Evolutionary conservation across 2,888 invertebrate species (phyloP).

Genomic region (Xylota sylvarum): DNA sequence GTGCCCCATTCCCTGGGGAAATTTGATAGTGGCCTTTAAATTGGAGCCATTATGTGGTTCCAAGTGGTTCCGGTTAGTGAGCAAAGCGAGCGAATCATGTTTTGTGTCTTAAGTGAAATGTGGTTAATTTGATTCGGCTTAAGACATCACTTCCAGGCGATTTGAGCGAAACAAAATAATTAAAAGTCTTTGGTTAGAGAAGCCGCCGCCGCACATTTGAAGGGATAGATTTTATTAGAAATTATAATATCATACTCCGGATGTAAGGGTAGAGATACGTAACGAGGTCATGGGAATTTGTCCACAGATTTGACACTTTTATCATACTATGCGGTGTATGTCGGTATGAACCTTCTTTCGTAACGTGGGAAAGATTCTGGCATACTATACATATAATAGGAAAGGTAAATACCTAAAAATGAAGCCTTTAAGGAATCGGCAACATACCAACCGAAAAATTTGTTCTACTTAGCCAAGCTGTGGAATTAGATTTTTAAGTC

Average conservation of each 20-base stretch:
- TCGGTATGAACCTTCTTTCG: too few relatives aligned
- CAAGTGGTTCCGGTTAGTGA: conserved; percentile 76
- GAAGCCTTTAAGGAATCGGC: too few relatives aligned
- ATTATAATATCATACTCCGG: neutral
- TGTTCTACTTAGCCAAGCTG: too few relatives aligned
- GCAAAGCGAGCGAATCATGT: conserved; percentile 76
- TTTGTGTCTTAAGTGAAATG: conserved; percentile 63
- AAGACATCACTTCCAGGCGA: conserved; percentile 67
- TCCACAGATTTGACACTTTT: neutral
- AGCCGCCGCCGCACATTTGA: neutral
- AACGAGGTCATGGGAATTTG: neutral
- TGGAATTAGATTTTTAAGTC: too few relatives aligned
- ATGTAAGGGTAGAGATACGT: neutral
- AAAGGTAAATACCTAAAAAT: too few relatives aligned
- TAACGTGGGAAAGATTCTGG: too few relatives aligned
- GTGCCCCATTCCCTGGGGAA: conserved; percentile 29
- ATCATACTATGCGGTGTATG: too few relatives aligned
- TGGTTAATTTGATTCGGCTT: conserved; percentile 70
- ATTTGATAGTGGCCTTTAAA: conserved; percentile 67
- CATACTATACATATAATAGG: too few relatives aligned
- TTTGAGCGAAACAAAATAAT: conserved; percentile 54
- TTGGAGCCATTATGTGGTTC: conserved; percentile 70
- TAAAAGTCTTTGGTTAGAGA: neutral
- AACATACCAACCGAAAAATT: too few relatives aligned
- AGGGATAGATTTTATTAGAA: neutral